Percentiles rank a stretch among this genome's conserved stretches.
These are phyloP conservation scores for Dolichopus griseipennis DNA, from an alignment of 2,888 invertebrate genomes.

Conservation along the genomic window DNA sequence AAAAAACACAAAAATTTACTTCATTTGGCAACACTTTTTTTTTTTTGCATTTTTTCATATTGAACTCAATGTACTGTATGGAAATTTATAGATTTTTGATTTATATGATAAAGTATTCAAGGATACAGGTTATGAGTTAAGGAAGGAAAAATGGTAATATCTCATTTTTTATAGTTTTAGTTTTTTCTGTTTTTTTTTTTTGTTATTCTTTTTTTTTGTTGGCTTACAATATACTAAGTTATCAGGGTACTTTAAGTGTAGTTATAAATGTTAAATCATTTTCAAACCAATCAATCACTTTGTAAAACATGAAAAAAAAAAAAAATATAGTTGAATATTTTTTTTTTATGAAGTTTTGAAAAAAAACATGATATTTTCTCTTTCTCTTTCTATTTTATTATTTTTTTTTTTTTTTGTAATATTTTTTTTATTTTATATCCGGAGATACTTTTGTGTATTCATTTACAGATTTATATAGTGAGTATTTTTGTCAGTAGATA, in stretches of 20 bases:
- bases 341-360: not conserved
- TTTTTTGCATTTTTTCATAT: too few relatives aligned
- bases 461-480: too few relatives aligned
- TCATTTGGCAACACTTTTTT: too few relatives aligned
- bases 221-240: not conserved
- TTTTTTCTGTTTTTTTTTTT: not conserved
- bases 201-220: not conserved
- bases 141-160: not conserved
- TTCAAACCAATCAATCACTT: not conserved
- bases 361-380: not conserved
- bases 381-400: too few relatives aligned
- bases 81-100: not conserved
- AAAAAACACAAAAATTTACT: too few relatives aligned
- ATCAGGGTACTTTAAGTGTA: not conserved
- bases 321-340: not conserved
- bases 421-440: too few relatives aligned
- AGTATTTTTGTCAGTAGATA: too few relatives aligned
- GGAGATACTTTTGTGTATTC: too few relatives aligned
- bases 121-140: not conserved
- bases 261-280: conserved; percentile 4
- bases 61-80: not conserved
- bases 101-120: not conserved
- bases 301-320: not conserved
- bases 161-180: not conserved
- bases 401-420: too few relatives aligned